phyloP scores from a whole-genome alignment of 2,113 vertebrate species.

The Istiophorus platypterus region DNA sequence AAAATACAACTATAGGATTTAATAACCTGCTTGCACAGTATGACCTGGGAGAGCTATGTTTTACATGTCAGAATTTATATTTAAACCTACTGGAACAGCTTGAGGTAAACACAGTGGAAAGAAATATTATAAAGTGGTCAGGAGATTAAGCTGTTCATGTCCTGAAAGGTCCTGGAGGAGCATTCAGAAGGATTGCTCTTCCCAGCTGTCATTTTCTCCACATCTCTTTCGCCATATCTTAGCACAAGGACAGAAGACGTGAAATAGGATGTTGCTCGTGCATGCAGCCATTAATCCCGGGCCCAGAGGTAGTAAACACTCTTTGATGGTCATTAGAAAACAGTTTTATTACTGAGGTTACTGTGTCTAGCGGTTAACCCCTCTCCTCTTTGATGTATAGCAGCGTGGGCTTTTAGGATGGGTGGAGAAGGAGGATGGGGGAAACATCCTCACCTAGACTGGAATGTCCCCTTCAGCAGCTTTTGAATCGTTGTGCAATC shows the following conservation, averaged over 20 bases:
- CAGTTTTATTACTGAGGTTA: conserved; percentile 81
- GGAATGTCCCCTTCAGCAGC: conserved; percentile 75
- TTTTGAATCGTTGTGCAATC: conserved; percentile 80
- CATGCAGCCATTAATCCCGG: conserved; percentile 74
- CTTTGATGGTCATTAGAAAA: conserved; percentile 82
- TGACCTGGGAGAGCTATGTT: background rate
- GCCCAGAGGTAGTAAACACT: conserved; percentile 72
- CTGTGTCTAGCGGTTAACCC: conserved; percentile 81
- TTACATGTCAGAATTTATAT: background rate
- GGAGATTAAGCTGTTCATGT: conserved; percentile 10
- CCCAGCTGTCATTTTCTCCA: conserved; percentile 46
- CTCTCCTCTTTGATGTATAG: conserved; percentile 78
- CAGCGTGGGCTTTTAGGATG: conserved; percentile 51
- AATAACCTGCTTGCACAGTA: background rate
- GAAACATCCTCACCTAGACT: conserved; percentile 69
- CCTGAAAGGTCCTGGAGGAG: conserved; percentile 12
- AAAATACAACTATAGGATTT: background rate
- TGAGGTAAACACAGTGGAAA: background rate
- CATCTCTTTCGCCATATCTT: conserved; percentile 44
- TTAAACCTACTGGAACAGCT: background rate
- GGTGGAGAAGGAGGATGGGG: conserved; percentile 18
- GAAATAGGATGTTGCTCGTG: conserved; percentile 47
- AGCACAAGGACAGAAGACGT: conserved; percentile 28
- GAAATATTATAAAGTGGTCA: background rate
- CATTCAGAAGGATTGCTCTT: conserved; percentile 21